phyloP scores from a whole-genome alignment of 1,140 invertebrate species.

The Orchestia grillus region DNA sequence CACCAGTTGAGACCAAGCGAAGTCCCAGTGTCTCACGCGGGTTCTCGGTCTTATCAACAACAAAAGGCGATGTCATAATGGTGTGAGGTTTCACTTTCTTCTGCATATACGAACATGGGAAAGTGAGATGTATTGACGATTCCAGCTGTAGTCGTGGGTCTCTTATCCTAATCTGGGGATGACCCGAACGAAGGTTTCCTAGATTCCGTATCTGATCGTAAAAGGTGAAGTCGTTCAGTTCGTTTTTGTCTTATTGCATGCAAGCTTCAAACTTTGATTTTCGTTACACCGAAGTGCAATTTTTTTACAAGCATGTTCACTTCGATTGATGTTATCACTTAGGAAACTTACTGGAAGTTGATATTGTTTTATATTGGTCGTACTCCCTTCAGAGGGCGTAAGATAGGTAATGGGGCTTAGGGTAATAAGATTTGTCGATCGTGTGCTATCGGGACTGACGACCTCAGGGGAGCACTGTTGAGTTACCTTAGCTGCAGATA shows the following conservation, averaged over 20 bases:
- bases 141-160: neutral
- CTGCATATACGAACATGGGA: neutral
- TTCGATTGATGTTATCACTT: neutral
- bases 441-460: no score
- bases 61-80: neutral
- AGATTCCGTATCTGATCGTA: neutral
- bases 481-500: no score
- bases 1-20: no score
- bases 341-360: neutral
- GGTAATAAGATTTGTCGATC: no score
- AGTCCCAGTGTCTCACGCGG: neutral
- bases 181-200: neutral
- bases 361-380: no score
- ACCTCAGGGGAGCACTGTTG: no score
- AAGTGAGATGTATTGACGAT: neutral
- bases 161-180: neutral
- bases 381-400: no score
- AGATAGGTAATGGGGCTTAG: no score
- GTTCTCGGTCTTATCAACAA: neutral
- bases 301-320: neutral
- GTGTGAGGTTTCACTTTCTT: neutral
- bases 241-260: neutral
- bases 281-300: neutral
- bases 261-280: neutral
- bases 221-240: neutral